Percentiles rank a stretch among this genome's conserved stretches.
phyloP scores from a whole-genome alignment of 2,797 vertebrate genomes.

The Poliocrania exsul region DNA sequence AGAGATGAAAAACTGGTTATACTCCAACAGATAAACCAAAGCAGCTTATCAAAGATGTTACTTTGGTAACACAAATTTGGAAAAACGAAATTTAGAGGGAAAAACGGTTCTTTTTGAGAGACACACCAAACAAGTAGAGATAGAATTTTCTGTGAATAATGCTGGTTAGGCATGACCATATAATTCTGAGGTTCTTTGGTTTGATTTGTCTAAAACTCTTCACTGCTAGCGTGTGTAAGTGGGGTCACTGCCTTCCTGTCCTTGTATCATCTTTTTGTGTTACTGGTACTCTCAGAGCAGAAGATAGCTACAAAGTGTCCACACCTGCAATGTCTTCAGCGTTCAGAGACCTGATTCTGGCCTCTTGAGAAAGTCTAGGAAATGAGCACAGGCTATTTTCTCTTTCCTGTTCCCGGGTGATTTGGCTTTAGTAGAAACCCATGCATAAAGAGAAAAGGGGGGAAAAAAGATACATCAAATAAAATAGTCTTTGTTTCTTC shows the following conservation, averaged over 20 bases:
- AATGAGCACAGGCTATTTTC: background rate
- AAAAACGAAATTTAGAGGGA: background rate
- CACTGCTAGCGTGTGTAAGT: background rate
- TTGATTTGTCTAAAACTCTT: background rate
- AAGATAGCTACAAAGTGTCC: background rate
- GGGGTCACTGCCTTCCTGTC: background rate
- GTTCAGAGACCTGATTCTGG: background rate
- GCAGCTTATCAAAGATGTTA: background rate
- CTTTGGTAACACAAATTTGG: background rate
- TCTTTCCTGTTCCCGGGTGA: background rate
- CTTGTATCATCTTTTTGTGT: background rate
- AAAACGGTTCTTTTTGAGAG: background rate
- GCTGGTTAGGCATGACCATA: background rate
- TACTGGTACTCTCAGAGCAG: background rate
- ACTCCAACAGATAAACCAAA: background rate
- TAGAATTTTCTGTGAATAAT: background rate
- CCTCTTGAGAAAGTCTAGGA: background rate
- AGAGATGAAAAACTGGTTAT: background rate
- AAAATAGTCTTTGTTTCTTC: background rate
- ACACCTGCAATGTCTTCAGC: background rate
- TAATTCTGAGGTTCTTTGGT: background rate
- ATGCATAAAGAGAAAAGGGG: background rate
- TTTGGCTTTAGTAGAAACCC: background rate
- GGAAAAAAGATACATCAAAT: background rate
- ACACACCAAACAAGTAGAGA: background rate